A percentile compares a stretch with the other conserved stretches of the same genome.
Evolutionary conservation across 2,888 invertebrate species (phyloP).

Genomic region (Tipula confusa): DNA sequence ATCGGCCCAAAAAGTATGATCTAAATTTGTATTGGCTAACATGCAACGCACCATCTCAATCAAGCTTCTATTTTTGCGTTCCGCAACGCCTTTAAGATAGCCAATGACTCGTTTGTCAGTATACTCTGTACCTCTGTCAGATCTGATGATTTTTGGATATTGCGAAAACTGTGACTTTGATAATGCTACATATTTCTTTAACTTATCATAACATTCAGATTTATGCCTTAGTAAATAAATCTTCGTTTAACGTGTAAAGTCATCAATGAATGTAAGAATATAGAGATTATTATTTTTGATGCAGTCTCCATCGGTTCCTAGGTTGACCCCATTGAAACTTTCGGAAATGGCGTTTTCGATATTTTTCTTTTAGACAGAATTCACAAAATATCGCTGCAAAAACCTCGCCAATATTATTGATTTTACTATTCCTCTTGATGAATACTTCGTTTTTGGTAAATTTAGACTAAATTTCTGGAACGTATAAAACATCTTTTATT

Average conservation of each 20-base stretch:
- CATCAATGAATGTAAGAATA: background rate
- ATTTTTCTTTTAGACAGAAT: no score
- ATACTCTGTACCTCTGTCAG: background rate
- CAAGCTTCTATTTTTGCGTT: no score
- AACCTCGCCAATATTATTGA: background rate
- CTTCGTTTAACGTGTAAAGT: background rate
- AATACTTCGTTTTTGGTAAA: background rate
- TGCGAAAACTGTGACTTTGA: background rate
- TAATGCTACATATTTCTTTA: background rate
- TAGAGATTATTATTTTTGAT: background rate
- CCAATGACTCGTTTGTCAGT: background rate
- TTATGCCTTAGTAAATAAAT: constrained; percentile 6
- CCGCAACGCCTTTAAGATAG: background rate
- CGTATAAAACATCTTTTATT: no score
- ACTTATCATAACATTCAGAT: no score
- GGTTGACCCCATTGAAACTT: no score
- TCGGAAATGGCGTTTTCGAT: no score
- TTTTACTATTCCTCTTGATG: background rate
- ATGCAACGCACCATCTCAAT: no score
- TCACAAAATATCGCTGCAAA: no score
- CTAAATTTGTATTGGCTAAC: no score
- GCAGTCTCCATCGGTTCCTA: background rate
- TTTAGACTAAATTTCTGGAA: background rate
- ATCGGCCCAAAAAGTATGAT: no score
- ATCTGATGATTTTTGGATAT: background rate